phyloP scores from a whole-genome alignment of 2,797 vertebrate genomes.

The Cuniculus paca region DNA sequence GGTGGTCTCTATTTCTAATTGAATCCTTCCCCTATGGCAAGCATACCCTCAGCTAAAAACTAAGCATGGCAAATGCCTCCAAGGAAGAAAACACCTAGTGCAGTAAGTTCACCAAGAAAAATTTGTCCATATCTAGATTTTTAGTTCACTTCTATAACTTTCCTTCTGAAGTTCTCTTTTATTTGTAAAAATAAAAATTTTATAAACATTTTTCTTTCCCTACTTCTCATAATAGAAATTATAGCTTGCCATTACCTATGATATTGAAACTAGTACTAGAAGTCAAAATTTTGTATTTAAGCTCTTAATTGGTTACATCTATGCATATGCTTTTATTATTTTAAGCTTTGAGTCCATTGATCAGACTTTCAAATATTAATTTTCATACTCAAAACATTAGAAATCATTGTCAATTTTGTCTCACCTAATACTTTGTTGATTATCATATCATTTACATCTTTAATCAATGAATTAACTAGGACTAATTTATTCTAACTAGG shows the following conservation, averaged over 20 bases:
- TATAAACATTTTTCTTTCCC: background rate
- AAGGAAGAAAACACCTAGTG: background rate
- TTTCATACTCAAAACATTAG: conserved; percentile 48
- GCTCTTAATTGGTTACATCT: conserved; percentile 33
- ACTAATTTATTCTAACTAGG: conserved; percentile 45
- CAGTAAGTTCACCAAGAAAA: background rate
- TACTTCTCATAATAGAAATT: background rate
- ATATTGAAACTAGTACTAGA: background rate
- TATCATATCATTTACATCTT: conserved; percentile 47
- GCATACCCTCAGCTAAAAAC: background rate
- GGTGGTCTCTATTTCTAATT: background rate
- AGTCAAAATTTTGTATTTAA: background rate
- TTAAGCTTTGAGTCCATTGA: conserved; percentile 19
- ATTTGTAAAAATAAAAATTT: background rate
- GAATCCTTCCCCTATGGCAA: background rate
- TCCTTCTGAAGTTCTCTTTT: background rate
- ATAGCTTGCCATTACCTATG: background rate
- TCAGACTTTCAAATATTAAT: conserved; percentile 51
- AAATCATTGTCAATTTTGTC: conserved; percentile 44
- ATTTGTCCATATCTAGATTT: background rate
- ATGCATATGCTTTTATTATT: background rate
- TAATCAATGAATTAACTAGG: conserved; percentile 52
- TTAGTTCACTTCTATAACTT: background rate
- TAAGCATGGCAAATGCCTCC: background rate
- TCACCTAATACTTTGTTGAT: conserved; percentile 53